These are phyloP conservation scores for Scortum barcoo DNA, from an alignment of 2,113 vertebrate species.

Conservation along the genomic window DNA sequence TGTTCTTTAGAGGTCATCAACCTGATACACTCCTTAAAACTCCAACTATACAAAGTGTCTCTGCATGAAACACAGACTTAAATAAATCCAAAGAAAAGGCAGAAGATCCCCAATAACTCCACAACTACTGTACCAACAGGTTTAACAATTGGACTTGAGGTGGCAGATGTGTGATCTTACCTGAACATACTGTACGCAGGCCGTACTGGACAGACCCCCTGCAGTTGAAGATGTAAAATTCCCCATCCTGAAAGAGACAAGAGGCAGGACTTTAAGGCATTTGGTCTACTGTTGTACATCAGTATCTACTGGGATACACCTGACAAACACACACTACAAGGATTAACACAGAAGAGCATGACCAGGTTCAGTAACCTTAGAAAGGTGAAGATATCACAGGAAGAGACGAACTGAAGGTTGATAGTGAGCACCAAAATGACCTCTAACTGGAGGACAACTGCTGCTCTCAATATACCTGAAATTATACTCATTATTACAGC, in stretches of 20 bases:
- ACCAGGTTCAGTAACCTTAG: constrained; percentile 46
- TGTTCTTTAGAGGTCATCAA: too few relatives aligned
- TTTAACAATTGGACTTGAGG: too few relatives aligned
- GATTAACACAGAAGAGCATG: neutral
- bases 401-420: neutral
- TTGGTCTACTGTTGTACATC: neutral
- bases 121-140: too few relatives aligned
- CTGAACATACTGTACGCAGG: constrained; percentile 78
- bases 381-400: constrained; percentile 40
- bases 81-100: too few relatives aligned
- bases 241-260: constrained; percentile 82
- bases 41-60: too few relatives aligned
- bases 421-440: constrained; percentile 29
- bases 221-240: constrained; percentile 77
- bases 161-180: too few relatives aligned
- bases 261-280: neutral
- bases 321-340: neutral
- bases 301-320: neutral
- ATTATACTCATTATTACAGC: neutral
- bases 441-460: constrained; percentile 22
- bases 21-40: too few relatives aligned
- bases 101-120: too few relatives aligned
- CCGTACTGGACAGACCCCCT: constrained; percentile 59
- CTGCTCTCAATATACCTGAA: constrained; percentile 1
- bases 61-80: too few relatives aligned